Evolutionary conservation across 2,113 vertebrate genomes (phyloP), one percentile per base, ranked within the genome.

Genomic region (Pluvianellus socialis): DNA sequence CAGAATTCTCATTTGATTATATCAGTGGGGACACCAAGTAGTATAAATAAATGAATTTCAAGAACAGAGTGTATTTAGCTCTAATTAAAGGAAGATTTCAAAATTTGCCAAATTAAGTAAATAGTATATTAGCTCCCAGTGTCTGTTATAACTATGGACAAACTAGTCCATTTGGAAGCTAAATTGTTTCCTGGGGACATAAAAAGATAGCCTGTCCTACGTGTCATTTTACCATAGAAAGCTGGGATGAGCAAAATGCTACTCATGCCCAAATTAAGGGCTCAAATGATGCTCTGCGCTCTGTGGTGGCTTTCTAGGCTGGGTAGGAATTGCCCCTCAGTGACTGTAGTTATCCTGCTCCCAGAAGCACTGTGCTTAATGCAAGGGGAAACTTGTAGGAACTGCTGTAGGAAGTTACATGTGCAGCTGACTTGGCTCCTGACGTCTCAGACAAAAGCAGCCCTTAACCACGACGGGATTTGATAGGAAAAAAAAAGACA

Each of bases 11-110:
- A 7, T 85, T 95, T 72, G 75, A 74, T 72, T 91, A 14, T 85
- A 86, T 77, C 91, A 70, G 83, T 40, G 74, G 40, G 71, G 73
- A 92, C 7, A 7, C 62, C 4, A 7, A 65, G 52, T 27, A 66
- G 50, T 79, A 81, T 86, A 96, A 97, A 96, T 93, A 93, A 96
- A 81, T 55, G 42, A 86, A 76, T 77, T 79, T 77, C 79, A 79
- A 59, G 87, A 90, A 79, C 86, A 87, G 72, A 40, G 45, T 88
- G 70, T 91, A 86, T 95, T 93, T 80, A 93, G 50, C 42, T 80
- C 86, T 87, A 84, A 94, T 95, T 92, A 92, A 92, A 96, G 79
- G 71, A 79, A 81, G 59, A 61, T 73, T 89, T 91, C 38, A 66
- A 79, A 73, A 91, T 76, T 63, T 84, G 73, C 50, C 66, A 82